These are phyloP conservation scores for Coelinius sp. DNA, from an alignment of 2,888 invertebrate genomes.

Conservation along the genomic window DNA sequence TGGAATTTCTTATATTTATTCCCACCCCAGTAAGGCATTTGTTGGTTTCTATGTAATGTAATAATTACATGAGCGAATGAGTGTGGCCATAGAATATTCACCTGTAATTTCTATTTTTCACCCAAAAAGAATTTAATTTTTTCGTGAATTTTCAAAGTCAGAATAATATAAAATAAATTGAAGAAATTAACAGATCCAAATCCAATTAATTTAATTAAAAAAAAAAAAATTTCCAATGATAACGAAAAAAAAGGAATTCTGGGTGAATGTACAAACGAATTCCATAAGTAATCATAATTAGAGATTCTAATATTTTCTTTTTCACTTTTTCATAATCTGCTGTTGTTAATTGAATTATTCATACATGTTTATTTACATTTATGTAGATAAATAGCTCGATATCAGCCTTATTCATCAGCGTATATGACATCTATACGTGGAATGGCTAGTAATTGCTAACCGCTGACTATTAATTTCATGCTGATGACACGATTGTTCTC, in stretches of 20 bases:
- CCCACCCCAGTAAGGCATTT: constrained; percentile 6
- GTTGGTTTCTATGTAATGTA: not conserved
- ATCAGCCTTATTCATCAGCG: constrained; percentile 16
- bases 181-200: not conserved
- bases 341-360: not conserved
- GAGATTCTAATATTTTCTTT: not conserved
- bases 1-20: not conserved
- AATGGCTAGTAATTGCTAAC: not conserved
- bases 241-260: not conserved
- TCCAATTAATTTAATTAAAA: not conserved
- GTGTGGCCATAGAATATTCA: not conserved
- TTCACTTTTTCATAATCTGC: not conserved
- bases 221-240: not conserved
- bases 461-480: not conserved
- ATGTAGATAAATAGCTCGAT: not conserved
- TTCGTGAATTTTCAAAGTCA: not conserved
- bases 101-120: not conserved
- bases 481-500: not conserved
- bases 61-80: not conserved
- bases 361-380: not conserved
- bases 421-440: not conserved
- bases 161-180: not conserved
- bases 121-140: not conserved
- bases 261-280: not conserved
- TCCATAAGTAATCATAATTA: not conserved